Conservation (phyloP, 2,888 invertebrate genomes). For the Encarsia formosa region DNA sequence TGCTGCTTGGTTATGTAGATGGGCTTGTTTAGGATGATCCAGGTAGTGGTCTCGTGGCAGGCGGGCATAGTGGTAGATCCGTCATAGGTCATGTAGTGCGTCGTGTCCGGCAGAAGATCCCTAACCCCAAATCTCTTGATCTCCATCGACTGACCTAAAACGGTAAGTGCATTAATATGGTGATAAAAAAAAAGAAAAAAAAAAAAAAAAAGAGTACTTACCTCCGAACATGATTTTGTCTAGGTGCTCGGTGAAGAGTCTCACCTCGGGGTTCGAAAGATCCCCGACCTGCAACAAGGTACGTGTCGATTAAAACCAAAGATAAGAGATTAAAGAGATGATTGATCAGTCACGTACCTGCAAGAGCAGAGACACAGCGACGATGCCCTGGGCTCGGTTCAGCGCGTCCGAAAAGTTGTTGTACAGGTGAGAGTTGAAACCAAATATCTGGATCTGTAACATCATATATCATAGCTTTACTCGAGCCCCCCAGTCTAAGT, state of each 20-base stretch:
- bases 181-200: not conserved
- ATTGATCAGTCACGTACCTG: conserved; percentile 67
- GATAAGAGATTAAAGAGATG: conserved; percentile 24
- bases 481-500: too few species aligned
- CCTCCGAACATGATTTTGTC: conserved; percentile 90
- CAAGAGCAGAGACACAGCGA: conserved; percentile 87
- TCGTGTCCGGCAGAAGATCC: conserved; percentile 86
- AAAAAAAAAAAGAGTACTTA: conserved; percentile 50
- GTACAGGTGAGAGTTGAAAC: conserved; percentile 96
- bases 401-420: conserved; percentile 93
- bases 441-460: conserved; percentile 91
- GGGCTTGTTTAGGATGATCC: conserved; percentile 97
- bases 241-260: conserved; percentile 87
- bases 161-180: not conserved
- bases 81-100: conserved; percentile 97
- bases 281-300: conserved; percentile 74
- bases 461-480: too few species aligned
- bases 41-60: conserved; percentile 97
- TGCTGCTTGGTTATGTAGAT: conserved; percentile 97
- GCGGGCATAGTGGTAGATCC: conserved; percentile 96
- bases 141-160: conserved; percentile 74
- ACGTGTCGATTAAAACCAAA: not conserved
- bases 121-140: conserved; percentile 82
- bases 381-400: conserved; percentile 90
- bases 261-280: conserved; percentile 84